Base-by-base conservation (phyloP, 2,113 vertebrate genomes). In the Bubo scandiacus region DNA sequence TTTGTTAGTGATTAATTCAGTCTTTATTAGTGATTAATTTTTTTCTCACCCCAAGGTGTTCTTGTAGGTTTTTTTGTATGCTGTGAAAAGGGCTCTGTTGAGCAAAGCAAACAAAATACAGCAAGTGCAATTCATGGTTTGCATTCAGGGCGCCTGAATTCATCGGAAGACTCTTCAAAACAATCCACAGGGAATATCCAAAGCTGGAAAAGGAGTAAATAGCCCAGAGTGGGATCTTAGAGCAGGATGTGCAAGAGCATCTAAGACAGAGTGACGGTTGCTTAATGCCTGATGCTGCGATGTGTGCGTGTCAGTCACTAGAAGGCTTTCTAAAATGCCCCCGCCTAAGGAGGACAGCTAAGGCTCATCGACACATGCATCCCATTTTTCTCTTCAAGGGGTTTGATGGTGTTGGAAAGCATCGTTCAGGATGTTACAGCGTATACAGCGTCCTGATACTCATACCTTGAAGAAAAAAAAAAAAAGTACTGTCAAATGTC, bases 221-320 rank as follows among this genome's bases (percentile, higher is more conserved):
- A 45, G 47, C 30, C 34, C 43, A 36, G 54, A 63, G 38, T 25
- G 43, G 55, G 59, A 70, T 68, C 65, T 94, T 77, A 17, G 47
- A 79, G 42, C 12, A 27, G 63, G 36, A 22, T 16, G 3, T 65
- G 26, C 40, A 52, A 52, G 66, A 74, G 61, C 47, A 36, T 62
- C 13, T 36, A 8, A 61, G 61, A 15, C n/a, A 65, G 29, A n/a
- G 18, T 81, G 71, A 20, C 3, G 2, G 4, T 25, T 62, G 11
- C 26, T 42, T n/a, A 32, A 25, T 43, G n/a, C 11, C 34, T 43
- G 51, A 15, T 55, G 23, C 21, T 52, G 36, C 2, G 3, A 43
- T 3, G 1, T 3, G 11, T 38, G 51, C 0, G 0, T 36, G 52
- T 80, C 20, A 12, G 22, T 49, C 43, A 12, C 22, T 43, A 16